A percentile compares a stretch with the other conserved stretches of the same genome.
These are phyloP conservation scores for Parotia lawesii DNA, from an alignment of 2,113 vertebrate genomes.

Conservation along the genomic window DNA sequence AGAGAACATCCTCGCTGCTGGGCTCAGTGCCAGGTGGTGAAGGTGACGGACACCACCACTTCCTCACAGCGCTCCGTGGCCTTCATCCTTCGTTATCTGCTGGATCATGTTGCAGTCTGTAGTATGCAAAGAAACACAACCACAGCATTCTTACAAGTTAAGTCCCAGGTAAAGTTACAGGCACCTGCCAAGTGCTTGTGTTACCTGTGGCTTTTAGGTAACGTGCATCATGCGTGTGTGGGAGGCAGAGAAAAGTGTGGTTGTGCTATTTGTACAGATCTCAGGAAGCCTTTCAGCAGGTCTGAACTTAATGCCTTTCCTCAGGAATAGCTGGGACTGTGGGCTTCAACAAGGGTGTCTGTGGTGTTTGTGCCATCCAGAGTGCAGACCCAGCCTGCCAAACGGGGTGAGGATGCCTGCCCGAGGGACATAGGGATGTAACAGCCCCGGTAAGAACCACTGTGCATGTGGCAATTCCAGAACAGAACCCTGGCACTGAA, in stretches of 20 bases:
- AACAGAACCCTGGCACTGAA: neutral
- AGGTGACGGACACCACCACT: rapidly evolving
- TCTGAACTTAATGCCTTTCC: neutral
- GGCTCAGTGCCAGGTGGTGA: neutral
- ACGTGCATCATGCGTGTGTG: rapidly evolving
- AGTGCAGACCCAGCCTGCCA: neutral
- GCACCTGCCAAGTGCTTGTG: neutral
- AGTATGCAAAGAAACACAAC: neutral
- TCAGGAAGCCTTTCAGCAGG: neutral
- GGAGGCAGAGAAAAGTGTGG: neutral
- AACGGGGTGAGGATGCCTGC: neutral
- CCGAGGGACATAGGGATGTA: neutral
- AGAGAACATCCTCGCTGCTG: neutral
- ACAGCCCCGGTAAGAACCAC: rapidly evolving
- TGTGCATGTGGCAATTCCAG: rapidly evolving
- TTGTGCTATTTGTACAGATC: neutral
- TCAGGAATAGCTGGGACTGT: rapidly evolving
- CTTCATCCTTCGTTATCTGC: neutral
- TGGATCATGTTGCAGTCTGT: neutral
- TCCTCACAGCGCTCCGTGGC: neutral
- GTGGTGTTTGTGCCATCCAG: neutral
- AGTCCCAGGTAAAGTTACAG: neutral
- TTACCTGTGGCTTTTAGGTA: neutral
- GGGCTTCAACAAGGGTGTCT: neutral
- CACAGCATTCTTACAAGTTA: neutral